Base-by-base conservation (phyloP, 2,888 invertebrate species). In the Megastigmus dorsalis region DNA sequence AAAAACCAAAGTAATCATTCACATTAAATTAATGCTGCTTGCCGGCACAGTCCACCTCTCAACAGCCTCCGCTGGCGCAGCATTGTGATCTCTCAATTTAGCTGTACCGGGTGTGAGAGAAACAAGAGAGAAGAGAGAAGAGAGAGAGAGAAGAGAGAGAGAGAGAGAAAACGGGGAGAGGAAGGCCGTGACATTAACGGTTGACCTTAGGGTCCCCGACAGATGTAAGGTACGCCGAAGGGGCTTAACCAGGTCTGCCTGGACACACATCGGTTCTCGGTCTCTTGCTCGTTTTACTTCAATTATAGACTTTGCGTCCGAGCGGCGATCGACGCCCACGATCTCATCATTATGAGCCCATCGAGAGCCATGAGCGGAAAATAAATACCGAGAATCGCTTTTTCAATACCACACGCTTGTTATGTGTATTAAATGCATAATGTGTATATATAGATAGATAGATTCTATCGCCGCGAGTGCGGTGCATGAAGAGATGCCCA, bases 341-440 rank as follows among this genome's bases (percentile, higher is more conserved):
- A 73, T 75, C 70, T 72, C 71, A 72, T 75, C 72, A 36, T 75
- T 75, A 75, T 60, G 71, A 71, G 65, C 48, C 41, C 23, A 63
- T 63, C 63, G 57, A 13, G 7, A 15, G 7, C 15, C 33, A n/a
- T n/a, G n/a, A n/a, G 23, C 48, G 20, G 2, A 33, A 41, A 59
- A 59, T 59, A 41, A 59, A 59, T 26, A 52, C 48, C 23, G 10
- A 48, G 48, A 48, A 48, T 48, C 48, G 45, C 33, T 15, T 54
- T 33, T 54, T 54, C 60, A 52, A 59, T 43, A 71, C 48, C 38
- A 41, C 13, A 20, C 41, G 28, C 20, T 5, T 36, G 23, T 9
- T 15, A 9, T 23, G 7, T 38, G 23, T 57, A 38, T 55, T n/a
- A n/a, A n/a, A n/a, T n/a, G n/a, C n/a, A n/a, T n/a, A n/a, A 23